Percentiles rank a stretch among this genome's conserved stretches.
phyloP scores from a whole-genome alignment of 1,140 invertebrate genomes.

The Drosophila oshimai region DNA sequence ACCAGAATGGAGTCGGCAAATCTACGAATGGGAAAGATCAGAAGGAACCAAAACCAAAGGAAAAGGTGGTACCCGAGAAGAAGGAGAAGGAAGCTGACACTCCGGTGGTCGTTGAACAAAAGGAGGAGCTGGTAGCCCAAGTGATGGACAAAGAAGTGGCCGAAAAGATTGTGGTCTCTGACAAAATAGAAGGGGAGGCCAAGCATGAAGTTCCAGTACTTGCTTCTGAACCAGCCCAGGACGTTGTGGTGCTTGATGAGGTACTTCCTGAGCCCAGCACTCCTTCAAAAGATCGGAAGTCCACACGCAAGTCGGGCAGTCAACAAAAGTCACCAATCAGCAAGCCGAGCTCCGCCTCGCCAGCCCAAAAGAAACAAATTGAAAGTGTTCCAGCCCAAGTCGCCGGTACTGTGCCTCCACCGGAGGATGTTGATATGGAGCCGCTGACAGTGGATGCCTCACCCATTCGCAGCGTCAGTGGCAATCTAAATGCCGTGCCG shows the following conservation, averaged over 20 bases:
- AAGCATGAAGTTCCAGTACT: background rate
- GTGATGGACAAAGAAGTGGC: conserved; percentile 30
- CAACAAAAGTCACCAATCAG: conserved; percentile 44
- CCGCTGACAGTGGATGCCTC: conserved; percentile 53
- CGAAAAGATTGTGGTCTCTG: background rate
- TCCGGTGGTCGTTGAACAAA: background rate
- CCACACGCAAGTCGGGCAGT: conserved; percentile 34
- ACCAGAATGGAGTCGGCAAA: conserved; percentile 55
- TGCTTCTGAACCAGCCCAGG: conserved; percentile 1
- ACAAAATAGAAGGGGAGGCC: conserved; percentile 7
- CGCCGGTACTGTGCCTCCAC: background rate
- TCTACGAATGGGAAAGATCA: conserved; percentile 50
- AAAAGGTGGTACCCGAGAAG: conserved; percentile 27
- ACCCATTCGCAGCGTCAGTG: conserved; percentile 24
- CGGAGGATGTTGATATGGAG: conserved; percentile 75
- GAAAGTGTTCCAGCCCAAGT: background rate
- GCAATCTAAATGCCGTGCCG: conserved; percentile 28
- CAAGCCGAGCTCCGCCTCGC: conserved; percentile 9
- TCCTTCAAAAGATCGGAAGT: conserved; percentile 48
- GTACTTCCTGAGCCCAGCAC: conserved; percentile 13
- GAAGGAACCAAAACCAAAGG: conserved; percentile 40
- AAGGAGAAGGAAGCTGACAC: conserved; percentile 25
- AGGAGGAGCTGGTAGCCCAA: conserved; percentile 6
- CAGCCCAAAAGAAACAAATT: conserved; percentile 4
- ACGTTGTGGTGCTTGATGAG: conserved; percentile 4